phyloP scores from a whole-genome alignment of 1,140 invertebrate species.

The Bombus terrestris region DNA sequence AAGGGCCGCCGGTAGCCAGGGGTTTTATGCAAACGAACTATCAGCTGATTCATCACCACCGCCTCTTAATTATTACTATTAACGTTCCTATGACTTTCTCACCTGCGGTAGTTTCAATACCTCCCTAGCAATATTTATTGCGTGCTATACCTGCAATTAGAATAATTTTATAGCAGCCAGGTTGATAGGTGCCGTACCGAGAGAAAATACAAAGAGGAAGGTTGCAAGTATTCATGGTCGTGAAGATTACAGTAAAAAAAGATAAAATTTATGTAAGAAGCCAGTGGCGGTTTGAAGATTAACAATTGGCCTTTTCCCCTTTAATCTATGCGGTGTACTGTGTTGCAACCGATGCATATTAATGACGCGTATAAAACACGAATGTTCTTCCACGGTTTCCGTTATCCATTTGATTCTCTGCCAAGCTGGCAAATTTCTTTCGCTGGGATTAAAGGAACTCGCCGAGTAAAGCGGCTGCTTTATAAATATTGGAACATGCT shows the following conservation, averaged over 20 bases:
- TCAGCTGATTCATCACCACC: constrained; percentile 55
- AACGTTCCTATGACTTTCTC: constrained; percentile 41
- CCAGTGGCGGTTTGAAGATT: neutral
- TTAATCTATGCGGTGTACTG: neutral
- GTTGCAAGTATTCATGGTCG: constrained; percentile 12
- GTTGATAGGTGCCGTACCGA: neutral
- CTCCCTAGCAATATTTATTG: constrained; percentile 5
- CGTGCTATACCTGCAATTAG: neutral
- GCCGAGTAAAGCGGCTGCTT: neutral
- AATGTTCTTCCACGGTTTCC: neutral
- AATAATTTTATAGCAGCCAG: neutral
- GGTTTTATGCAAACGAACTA: constrained; percentile 52
- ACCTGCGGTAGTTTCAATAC: neutral
- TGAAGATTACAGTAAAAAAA: neutral
- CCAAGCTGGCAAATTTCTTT: neutral
- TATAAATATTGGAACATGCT: no score
- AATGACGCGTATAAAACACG: neutral
- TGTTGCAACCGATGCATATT: neutral
- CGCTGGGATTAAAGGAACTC: neutral
- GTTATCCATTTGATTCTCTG: neutral
- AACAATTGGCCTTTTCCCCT: neutral
- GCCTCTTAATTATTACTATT: constrained; percentile 59
- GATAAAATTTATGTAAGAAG: neutral
- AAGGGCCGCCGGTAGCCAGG: constrained; percentile 45
- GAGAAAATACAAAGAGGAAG: neutral